Evolutionary conservation across 2,888 invertebrate genomes (phyloP), one percentile per base, ranked within the genome.

Genomic region (Aproaerema taeniolella): DNA sequence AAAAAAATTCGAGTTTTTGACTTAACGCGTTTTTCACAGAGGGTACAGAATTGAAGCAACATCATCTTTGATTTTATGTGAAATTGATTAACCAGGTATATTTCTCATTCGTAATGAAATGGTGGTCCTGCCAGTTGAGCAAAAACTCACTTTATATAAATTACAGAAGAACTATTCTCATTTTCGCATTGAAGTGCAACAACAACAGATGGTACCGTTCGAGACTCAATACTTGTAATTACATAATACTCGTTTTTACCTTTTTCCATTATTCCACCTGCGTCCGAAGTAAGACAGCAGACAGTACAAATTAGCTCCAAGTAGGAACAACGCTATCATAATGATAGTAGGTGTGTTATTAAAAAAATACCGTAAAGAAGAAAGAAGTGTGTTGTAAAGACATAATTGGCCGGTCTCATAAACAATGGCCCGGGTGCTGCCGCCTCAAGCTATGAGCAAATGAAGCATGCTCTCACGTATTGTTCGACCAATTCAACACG

Each of bases 391-490:
- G 62, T 63, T 70, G 62, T 74, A 66, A 76, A 75, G 67, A 77
- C 69, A 71, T 80, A 81, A 81, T 81, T 79, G 76, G 72, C 58
- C 58, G 65, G 67, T 77, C 71, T 65, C 61, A 66, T 75, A 81
- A 73, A 78, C 82, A 80, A 78, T 77, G 57, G 72, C 56, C 53
- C 55, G 61, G 74, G 68, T 69, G 74, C 76, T 63, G 59, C 64
- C 56, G 78, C 82, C 78, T 58, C 58, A 43, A 70, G 81, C 71
- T 48, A 68, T 46, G 55, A 68, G 65, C 70, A 78, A 80, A 81
- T 75, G 77, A 79, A 80, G 68, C 74, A 67, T 71, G 70, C 71
- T 72, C 75, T 75, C 74, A 78, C 73, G 73, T 72, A 64, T 59
- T 55, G 37, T 49, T 24, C 40, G 51, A 56, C 78, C 67, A 68